phyloP scores from a whole-genome alignment of 2,113 vertebrate species.

The Rhea pennata region DNA sequence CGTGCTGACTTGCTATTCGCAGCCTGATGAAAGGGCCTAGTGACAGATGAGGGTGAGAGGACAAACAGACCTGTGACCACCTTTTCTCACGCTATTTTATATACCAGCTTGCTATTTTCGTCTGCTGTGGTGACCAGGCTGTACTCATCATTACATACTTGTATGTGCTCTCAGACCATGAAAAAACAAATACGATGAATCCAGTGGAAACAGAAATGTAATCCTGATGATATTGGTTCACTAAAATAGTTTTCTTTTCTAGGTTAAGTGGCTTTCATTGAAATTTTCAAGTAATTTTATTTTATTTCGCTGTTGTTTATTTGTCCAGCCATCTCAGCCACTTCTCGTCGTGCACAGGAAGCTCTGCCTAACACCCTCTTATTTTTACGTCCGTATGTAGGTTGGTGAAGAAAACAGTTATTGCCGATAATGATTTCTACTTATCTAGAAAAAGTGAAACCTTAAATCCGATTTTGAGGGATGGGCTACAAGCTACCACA shows the following conservation, averaged over 20 bases:
- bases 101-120: background rate
- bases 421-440: slow-evolving; percentile 23
- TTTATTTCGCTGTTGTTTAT: background rate
- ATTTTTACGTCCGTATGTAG: background rate
- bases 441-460: slow-evolving; percentile 30
- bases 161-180: background rate
- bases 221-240: background rate
- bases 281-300: background rate
- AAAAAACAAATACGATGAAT: background rate
- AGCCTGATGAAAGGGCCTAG: slow-evolving; percentile 12
- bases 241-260: background rate
- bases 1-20: slow-evolving; percentile 39
- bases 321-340: background rate
- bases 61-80: background rate
- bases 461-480: slow-evolving; percentile 24
- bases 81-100: background rate
- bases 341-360: background rate
- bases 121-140: background rate
- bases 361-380: background rate
- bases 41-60: background rate
- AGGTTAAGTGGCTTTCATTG: background rate
- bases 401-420: background rate
- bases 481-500: slow-evolving; percentile 38
- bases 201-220: background rate
- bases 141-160: slow-evolving; percentile 3